Evolutionary conservation across 2,113 vertebrate species (phyloP), one percentile per base, ranked within the genome.

Genomic region (Brachypteracias leptosomus): DNA sequence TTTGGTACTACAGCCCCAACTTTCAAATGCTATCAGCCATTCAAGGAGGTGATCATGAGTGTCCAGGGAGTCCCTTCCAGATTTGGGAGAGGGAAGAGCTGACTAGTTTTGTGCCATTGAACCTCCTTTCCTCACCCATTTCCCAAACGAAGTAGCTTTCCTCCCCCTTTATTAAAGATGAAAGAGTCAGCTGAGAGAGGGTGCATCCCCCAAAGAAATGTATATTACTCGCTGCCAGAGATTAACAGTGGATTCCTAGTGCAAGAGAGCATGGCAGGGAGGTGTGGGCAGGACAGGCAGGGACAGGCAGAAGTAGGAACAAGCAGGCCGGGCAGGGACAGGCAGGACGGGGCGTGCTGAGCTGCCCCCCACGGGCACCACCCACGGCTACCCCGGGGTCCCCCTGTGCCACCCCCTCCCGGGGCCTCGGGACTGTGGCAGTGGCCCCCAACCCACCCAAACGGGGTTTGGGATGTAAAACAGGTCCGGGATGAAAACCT

Each of bases 401-500:
- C 31, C 12, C 21, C 15, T 19, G 19, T 19, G 76, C n/a, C 18
- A 10, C 14, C 19, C 8, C 10, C 4, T 2, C 24, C 18, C 12
- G 33, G 54, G 28, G 5, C 44, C 31, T 44, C 16, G 11, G 46
- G 21, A 58, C 2, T 3, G 46, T 2, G 20, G 55, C 49, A 68
- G 65, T 3, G 3, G 3, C 29, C 10, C 6, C 36, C 25, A 31
- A 8, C 6, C 5, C 63, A 95, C 82, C 65, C 88, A 88, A 91
- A 86, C n/a, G 12, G 24, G 4, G 5, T 25, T 28, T 85, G 71
- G 85, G 75, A 79, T 91, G 71, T 91, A 90, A 96, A 96, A 92
- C 71, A 90, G 68, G 71, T 62, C 81, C 49, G 33, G 13, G 28
- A 86, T 94, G 96, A 84, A 75, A 96, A 96, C 52, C 46, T 74